Base-by-base conservation (phyloP, 2,888 invertebrate genomes). In the Cactoblastis cactorum region DNA sequence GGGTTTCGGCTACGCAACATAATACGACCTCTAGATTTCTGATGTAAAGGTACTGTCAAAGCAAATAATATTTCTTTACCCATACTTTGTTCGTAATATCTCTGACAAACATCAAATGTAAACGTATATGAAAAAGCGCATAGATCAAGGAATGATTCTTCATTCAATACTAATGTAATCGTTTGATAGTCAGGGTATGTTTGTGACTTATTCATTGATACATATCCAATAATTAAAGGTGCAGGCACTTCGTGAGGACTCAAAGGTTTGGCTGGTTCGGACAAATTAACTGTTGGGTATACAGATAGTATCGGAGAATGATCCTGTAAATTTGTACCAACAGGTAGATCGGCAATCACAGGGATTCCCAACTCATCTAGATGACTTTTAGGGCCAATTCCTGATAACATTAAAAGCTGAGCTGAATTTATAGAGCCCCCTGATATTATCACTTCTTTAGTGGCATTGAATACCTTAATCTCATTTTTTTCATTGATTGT, bases 141-240 rank as follows among this genome's bases (percentile, higher is more conserved):
- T 0, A 74, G 48, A 24, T 66, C 64, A 12, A 63, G 15, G 2
- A 67, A 15, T 8, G 55, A 49, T 28, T 63, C 60, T 3, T 56
- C 58, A 0, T 67, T 58, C 5, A 70, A 57, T 0, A 61, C 2
- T 1, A 54, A 50, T 35, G 54, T 70, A 2, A 59, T 47, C n/a
- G 54, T 56, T 46, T 63, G 65, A 37, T 70, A 77, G 17, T 69
- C 69, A 4, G 76, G 63, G 22, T 54, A 62, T 0, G 57, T 45
- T 51, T 62, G 58, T 2, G 56, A 52, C 15, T 59, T 58, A 38
- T 74, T 61, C 4, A 67, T 53, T 15, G 71, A 53, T n/a, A 61
- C 65, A 18, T 64, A 69, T 0, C 51, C 91, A 91, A 73, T 91
- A 92, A 61, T 45, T 14, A 47, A n/a, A 6, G 57, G 56, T 1